These are phyloP conservation scores for Frankliniella fusca DNA, from an alignment of 2,888 invertebrate genomes.

Conservation along the genomic window DNA sequence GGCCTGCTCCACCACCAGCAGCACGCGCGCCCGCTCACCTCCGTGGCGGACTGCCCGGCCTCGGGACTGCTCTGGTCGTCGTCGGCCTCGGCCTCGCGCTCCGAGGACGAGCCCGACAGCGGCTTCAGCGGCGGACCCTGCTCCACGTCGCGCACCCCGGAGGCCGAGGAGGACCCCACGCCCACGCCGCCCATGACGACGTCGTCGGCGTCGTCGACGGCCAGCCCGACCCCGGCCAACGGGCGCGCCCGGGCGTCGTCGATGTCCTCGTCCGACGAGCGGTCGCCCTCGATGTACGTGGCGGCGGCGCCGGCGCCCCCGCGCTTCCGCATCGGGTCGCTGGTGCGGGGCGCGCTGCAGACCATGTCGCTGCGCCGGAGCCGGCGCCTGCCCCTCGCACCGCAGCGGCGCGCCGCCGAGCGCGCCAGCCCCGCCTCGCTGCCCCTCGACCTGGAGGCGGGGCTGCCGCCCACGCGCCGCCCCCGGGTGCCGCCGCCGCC, in stretches of 20 bases:
- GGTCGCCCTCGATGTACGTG: constrained; percentile 33
- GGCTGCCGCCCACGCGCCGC: not conserved
- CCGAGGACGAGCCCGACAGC: constrained; percentile 14
- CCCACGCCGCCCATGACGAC: not conserved
- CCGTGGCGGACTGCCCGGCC: constrained; percentile 28
- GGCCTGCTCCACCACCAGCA: constrained; percentile 17
- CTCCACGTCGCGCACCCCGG: constrained; percentile 9
- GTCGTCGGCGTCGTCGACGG: constrained; percentile 33
- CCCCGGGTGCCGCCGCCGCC: not conserved
- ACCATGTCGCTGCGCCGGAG: constrained; percentile 16
- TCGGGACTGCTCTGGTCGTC: not conserved
- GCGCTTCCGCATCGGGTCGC: constrained; percentile 18
- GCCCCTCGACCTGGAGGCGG: constrained; percentile 1
- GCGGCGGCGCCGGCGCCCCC: constrained; percentile 47
- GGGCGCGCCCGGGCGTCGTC: constrained; percentile 49
- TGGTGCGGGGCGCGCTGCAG: constrained; percentile 9
- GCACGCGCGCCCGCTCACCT: constrained; percentile 29
- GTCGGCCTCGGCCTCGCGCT: not conserved
- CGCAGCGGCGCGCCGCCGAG: not conserved
- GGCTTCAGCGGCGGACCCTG: constrained; percentile 14
- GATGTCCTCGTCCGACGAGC: constrained; percentile 45
- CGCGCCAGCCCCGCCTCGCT: constrained; percentile 15
- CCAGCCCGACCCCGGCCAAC: constrained; percentile 35
- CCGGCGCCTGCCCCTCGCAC: not conserved
- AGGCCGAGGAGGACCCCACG: not conserved